Evolutionary conservation across 2,888 invertebrate genomes (phyloP), one percentile per base, ranked within the genome.

Genomic region (Calephelis perditalis): DNA sequence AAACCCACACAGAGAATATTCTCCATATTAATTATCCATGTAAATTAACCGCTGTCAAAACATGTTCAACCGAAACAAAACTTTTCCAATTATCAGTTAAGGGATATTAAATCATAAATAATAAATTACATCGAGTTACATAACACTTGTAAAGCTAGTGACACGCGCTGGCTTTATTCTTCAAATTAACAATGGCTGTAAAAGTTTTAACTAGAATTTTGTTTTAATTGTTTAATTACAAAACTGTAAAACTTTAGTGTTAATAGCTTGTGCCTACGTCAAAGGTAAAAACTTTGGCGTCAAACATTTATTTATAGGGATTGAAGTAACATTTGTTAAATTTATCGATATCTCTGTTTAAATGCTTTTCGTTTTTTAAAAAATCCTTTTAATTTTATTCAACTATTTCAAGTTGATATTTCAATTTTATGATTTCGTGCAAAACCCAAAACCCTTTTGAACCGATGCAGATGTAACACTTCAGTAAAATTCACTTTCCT

Each of bases 31-130:
- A 40, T 40, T 40, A 40, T 40, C 40, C n/a, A 36, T 11, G 6
- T 11, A 54, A 52, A 52, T 52, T 52, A 36, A 54, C 35, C 35
- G 7, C 36, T 7, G 7, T 35, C 36, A 35, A 54, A 54, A 54
- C n/a, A n/a, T 54, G 52, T 54, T 54, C 11, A 36, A 54, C 52
- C 11, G n/a, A 54, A 54, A 6, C 35, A 54, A 54, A 36, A 54
- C 35, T 54, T 54, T 36, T 54, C 52, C n/a, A 54, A 54, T 54
- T 54, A 54, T 54, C 54, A 35, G 54, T 54, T 35, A 35, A 54
- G 6, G 35, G 35, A 7, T 54, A 36, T 54, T 1, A 54, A 54
- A 36, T 36, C 35, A n/a, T 54, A 11, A 54, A 54, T 36, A 54
- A 54, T 36, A 11, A 54, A 54, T 54, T 35, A 36, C n/a, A 36